phyloP scores from a whole-genome alignment of 2,797 vertebrate species.

The Poecilia picta region DNA sequence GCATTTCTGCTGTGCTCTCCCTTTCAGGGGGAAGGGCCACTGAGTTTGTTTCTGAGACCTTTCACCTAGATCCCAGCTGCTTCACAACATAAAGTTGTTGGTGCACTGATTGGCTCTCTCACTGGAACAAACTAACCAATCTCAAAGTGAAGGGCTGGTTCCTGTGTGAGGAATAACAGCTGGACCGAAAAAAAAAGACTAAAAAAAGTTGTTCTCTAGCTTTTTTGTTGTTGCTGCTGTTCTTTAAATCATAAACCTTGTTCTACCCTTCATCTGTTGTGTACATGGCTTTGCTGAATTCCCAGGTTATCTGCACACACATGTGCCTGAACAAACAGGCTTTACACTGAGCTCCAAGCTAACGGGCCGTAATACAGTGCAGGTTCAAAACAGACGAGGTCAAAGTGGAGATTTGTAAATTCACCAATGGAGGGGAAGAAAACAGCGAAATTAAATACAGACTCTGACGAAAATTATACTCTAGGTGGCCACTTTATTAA shows the following conservation, averaged over 20 bases:
- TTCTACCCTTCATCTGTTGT: conserved; percentile 5
- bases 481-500: neutral
- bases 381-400: neutral
- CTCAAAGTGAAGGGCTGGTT: conserved; percentile 48
- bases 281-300: conserved; percentile 2
- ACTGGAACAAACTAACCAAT: conserved; percentile 63
- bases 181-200: neutral
- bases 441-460: neutral
- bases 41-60: conserved; percentile 72
- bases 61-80: conserved; percentile 77
- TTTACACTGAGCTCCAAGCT: neutral
- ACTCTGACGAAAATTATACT: neutral
- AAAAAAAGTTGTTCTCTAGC: conserved; percentile 13
- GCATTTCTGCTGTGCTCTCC: conserved; percentile 29
- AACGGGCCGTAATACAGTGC: neutral
- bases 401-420: neutral
- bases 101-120: conserved; percentile 63
- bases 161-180: conserved; percentile 18
- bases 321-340: neutral
- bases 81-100: conserved; percentile 42
- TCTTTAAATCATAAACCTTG: neutral
- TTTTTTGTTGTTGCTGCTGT: neutral
- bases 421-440: neutral
- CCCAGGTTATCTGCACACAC: neutral
- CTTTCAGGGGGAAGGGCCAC: conserved; percentile 53